Base-by-base conservation (phyloP, 2,113 vertebrate species). In the Perca flavescens region DNA sequence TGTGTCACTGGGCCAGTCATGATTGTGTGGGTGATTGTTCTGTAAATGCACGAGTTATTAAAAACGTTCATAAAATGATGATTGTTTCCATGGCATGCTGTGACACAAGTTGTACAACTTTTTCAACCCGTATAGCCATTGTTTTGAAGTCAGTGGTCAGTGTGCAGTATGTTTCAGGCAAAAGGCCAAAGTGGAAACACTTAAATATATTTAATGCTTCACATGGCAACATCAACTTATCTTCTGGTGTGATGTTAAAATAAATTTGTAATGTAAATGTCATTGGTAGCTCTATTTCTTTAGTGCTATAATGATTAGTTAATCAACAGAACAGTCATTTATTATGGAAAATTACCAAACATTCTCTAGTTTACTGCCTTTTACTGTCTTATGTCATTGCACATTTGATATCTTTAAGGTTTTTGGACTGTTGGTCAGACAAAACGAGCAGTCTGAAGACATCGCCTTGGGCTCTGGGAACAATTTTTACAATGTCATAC, bases 11-110 rank as follows among this genome's bases (percentile, higher is more conserved):
- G 53, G 47, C 52, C 21, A n/a, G 47, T 40, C 68, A 74, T 85
- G 63, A 72, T 70, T 83, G 50, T 84, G 53, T 86, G 68, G 58
- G 22, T 28, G 69, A 56, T 65, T 83, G 74, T 85, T 82, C 49
- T 86, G 66, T 84, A 79, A 79, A 87, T 81, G 82, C 72, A 84
- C 84, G 72, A 57, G 66, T 73, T 70, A 93, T 91, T 91, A 91
- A 91, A 94, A 66, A 17, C 15, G 7, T 58, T 79, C 6, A 67
- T 50, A 63, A 83, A 68, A 53, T 73, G 3, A 47, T 21, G 13
- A 36, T 15, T 57, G 64, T 77, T 89, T 86, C 50, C 54, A 60
- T 86, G 34, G 53, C 73, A 78, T 88, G 74, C 64, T 81, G n/a
- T 82, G 22, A 75, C n/a, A 75, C 34, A 62, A 74, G 61, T 79